Base-by-base conservation (phyloP, 2,797 vertebrate genomes). In the Linurgus olivaceus region DNA sequence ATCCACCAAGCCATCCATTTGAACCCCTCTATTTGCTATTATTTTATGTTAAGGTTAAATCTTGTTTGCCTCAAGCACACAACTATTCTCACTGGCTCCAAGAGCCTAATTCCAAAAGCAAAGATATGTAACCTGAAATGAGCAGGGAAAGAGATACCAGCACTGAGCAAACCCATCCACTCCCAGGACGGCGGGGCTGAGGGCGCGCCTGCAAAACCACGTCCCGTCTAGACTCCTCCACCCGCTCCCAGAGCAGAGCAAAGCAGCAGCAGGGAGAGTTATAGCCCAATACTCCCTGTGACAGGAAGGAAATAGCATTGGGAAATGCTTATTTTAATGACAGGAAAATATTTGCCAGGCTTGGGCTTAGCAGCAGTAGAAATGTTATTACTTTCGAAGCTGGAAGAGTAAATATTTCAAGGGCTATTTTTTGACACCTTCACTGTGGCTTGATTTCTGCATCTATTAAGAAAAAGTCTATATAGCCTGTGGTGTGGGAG, bases 251-350 rank as follows among this genome's bases (percentile, higher is more conserved):
- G 50, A 62, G 77, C 40, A 92, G n/a, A 92, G 91, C 44, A 85
- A 31, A 85, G 91, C 78, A 78, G 25, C 54, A 59, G 66, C 78
- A 77, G 66, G 70, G 91, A 96, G 93, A 97, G 63, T 96, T 96
- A 96, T 71, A 94, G 87, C 62, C 81, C 87, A 92, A 94, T 91
- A 92, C 65, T 63, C 73, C 11, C 70, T 18, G 31, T 92, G 94
- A 95, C 93, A 94, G 92, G 79, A 93, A 91, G 91, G 92, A 94
- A 97, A 95, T 75, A 93, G 90, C 93, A 91, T 33, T 72, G 90
- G 94, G 93, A 96, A 96, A 95, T 93, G 83, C 87, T 90, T 90
- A 92, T 92, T 96, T 93, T 96, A 95, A 97, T 96, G 94, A 83
- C 81, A 95, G 86, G 79, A 96, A 95, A 96, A 92, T 95, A 96